Conservation (phyloP, 1,140 invertebrate species). For the Leptonema lineaticorne region DNA sequence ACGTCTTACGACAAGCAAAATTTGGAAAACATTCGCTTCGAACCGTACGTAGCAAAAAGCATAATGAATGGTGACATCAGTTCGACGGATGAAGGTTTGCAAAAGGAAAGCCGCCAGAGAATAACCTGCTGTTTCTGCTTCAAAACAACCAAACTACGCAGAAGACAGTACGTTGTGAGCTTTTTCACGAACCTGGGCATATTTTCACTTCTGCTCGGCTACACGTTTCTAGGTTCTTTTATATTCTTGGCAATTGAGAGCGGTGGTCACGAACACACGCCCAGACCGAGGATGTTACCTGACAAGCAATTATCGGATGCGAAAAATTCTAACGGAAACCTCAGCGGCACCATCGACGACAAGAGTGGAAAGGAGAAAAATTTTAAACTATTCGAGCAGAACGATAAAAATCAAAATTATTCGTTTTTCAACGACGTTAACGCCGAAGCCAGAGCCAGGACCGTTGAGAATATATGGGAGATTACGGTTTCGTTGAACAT, state of each 20-base stretch:
- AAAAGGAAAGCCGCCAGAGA: constrained; percentile 44
- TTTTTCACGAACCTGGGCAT: constrained; percentile 86
- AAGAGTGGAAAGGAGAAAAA: background rate
- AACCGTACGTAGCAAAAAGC: constrained; percentile 28
- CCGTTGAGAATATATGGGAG: constrained; percentile 90
- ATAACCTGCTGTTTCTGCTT: constrained; percentile 57
- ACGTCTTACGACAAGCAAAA: constrained; percentile 33
- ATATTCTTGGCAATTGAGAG: constrained; percentile 91
- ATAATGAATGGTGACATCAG: constrained; percentile 38
- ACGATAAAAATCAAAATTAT: constrained; percentile 51
- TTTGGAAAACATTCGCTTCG: constrained; percentile 34
- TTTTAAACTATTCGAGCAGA: constrained; percentile 45
- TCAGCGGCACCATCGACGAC: constrained; percentile 33
- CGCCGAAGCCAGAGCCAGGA: constrained; percentile 66
- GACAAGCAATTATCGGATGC: constrained; percentile 44
- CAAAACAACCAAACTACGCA: constrained; percentile 56
- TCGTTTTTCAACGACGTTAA: constrained; percentile 54
- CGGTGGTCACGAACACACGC: constrained; percentile 49
- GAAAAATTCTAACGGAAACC: constrained; percentile 22
- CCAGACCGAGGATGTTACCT: constrained; percentile 51
- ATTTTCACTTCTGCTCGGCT: constrained; percentile 82
- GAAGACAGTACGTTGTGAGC: constrained; percentile 60
- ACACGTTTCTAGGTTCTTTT: constrained; percentile 87
- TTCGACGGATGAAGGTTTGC: constrained; percentile 4
- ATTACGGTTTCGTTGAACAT: constrained; percentile 93